phyloP scores from a whole-genome alignment of 2,113 vertebrate species.

The Leptosomus discolor region DNA sequence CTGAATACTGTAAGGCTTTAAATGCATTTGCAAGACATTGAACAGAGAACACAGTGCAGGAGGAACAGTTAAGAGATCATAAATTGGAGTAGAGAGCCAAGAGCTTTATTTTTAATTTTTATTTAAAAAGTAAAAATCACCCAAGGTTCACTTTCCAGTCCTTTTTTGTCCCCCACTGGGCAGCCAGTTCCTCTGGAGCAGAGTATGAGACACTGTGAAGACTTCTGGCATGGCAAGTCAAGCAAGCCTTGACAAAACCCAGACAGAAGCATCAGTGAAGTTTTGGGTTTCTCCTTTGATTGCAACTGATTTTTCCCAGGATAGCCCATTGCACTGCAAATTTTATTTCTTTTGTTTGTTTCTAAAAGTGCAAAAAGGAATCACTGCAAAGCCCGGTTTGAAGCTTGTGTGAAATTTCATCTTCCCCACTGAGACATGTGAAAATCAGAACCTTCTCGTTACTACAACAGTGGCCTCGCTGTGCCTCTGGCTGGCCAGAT shows the following conservation, averaged over 20 bases:
- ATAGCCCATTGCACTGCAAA: not conserved
- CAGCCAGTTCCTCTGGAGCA: not conserved
- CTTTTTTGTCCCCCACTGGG: not conserved
- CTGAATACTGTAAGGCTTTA: not conserved
- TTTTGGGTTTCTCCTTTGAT: not conserved
- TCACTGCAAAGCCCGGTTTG: not conserved
- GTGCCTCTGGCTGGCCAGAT: not conserved
- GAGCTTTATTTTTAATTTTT: not conserved
- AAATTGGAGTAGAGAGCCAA: not conserved
- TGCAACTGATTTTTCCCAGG: not conserved
- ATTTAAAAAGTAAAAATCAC: not conserved
- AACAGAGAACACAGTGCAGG: not conserved
- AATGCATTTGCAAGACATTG: not conserved
- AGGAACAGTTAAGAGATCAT: not conserved
- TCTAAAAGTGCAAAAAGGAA: not conserved
- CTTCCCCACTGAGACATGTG: not conserved
- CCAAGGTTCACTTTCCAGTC: not conserved
- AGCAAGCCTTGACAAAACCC: not conserved
- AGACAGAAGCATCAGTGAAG: not conserved
- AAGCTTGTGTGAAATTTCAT: not conserved
- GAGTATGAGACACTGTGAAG: not conserved
- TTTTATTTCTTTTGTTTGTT: not conserved
- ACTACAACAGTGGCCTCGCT: not conserved
- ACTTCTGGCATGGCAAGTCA: not conserved
- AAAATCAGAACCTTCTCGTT: conserved; percentile 10